Conservation (phyloP, 64 coral and sea anemone genomes). For the Acropora tenuis region DNA sequence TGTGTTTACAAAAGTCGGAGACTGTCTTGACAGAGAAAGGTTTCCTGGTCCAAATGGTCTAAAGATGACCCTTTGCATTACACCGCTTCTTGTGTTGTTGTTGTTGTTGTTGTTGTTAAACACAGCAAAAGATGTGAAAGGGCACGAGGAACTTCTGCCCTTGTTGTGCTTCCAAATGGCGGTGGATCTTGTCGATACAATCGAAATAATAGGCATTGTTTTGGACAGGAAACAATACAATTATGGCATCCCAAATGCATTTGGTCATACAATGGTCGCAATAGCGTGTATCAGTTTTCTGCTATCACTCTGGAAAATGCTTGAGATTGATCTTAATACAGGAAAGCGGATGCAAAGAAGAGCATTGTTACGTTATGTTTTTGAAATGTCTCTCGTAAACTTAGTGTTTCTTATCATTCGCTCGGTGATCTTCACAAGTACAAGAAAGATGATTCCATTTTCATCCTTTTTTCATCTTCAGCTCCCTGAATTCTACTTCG, state of each 20-base stretch:
- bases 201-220: no score
- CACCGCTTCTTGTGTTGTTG: constrained; percentile 29
- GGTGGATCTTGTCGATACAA: no score
- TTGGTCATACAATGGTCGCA: constrained; percentile 2
- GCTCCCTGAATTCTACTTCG: no score
- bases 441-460: constrained; percentile 49
- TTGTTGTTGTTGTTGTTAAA: constrained; percentile 2
- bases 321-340: constrained; percentile 16
- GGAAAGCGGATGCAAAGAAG: no score
- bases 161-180: neutral
- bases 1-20: neutral
- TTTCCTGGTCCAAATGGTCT: constrained; percentile 48
- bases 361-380: neutral
- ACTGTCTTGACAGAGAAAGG: constrained; percentile 20
- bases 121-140: neutral
- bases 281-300: constrained; percentile 53
- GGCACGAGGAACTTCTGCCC: neutral
- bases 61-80: constrained; percentile 32
- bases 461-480: constrained; percentile 73
- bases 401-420: constrained; percentile 63
- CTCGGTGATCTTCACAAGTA: constrained; percentile 28
- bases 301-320: constrained; percentile 5
- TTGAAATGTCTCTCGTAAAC: constrained; percentile 55
- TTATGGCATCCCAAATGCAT: neutral
- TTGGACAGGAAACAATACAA: no score